These are phyloP conservation scores for Geopemphigus sp. DNA, from an alignment of 1,140 invertebrate genomes.

Conservation along the genomic window DNA sequence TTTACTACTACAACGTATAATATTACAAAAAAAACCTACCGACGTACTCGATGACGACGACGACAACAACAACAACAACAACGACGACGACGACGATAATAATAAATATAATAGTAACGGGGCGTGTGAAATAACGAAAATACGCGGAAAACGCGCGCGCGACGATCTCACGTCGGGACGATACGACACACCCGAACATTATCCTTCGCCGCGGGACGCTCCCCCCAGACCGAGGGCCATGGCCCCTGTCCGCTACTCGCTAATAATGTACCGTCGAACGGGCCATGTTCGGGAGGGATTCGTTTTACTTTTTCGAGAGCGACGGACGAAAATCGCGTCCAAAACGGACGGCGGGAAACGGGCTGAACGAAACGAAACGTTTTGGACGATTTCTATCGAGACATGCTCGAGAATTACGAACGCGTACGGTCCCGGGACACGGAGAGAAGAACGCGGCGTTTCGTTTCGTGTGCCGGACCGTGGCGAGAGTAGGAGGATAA, in stretches of 20 bases:
- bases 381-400: too few species aligned
- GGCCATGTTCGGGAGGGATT: too few species aligned
- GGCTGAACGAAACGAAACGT: too few species aligned
- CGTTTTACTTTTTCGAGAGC: too few species aligned
- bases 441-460: not conserved
- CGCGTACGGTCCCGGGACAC: not conserved
- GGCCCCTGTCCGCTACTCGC: too few species aligned
- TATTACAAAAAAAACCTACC: not conserved
- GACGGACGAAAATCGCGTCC: too few species aligned
- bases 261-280: too few species aligned
- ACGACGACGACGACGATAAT: too few species aligned
- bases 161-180: not conserved
- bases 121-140: not conserved
- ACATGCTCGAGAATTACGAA: not conserved
- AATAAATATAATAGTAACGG: not conserved
- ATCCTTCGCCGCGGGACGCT: slow-evolving; percentile 31
- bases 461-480: not conserved
- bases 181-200: slow-evolving; percentile 41
- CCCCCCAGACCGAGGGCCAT: not conserved
- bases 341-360: too few species aligned
- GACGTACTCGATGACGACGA: not conserved
- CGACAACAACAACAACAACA: too few species aligned
- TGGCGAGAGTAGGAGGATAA: not conserved
- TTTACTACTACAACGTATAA: not conserved
- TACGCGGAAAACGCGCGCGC: slow-evolving; percentile 8